Evolutionary conservation across 2,797 vertebrate genomes (phyloP).

Genomic region (Pipistrellus kuhlii): DNA sequence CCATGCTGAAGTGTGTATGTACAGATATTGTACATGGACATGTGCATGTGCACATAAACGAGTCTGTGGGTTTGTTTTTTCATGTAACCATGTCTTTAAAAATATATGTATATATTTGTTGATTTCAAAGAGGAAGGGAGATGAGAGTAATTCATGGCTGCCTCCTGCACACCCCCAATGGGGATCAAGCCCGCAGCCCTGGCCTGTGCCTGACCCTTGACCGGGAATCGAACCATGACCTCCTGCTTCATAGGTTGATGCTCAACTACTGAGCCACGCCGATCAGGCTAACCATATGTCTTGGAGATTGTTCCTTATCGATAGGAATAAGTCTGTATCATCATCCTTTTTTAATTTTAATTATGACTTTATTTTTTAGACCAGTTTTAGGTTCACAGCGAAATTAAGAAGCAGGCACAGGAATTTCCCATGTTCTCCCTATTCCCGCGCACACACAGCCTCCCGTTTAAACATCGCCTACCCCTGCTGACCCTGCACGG

Average conservation of each 20-base stretch:
- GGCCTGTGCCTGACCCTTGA: no score
- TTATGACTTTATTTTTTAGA: not conserved
- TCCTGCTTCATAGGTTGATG: no score
- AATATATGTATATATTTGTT: no score
- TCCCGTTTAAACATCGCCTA: no score
- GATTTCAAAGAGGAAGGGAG: no score
- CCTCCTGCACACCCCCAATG: no score
- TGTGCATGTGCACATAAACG: fast-evolving
- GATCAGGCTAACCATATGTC: not conserved
- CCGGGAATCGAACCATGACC: no score
- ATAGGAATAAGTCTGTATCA: not conserved
- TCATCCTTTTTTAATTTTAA: not conserved
- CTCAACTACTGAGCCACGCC: no score
- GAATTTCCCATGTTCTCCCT: no score
- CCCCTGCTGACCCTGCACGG: fast-evolving
- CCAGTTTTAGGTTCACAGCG: slow-evolving; percentile 6
- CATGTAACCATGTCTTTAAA: not conserved
- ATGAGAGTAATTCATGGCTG: no score
- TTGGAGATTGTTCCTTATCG: not conserved
- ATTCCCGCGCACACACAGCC: fast-evolving
- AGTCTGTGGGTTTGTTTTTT: not conserved
- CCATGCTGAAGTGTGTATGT: not conserved
- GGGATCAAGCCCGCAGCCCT: no score
- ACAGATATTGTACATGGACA: not conserved
- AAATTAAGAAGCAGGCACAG: not conserved